phyloP scores from a whole-genome alignment of 2,113 vertebrate genomes.

The Ceyx cyanopectus region DNA sequence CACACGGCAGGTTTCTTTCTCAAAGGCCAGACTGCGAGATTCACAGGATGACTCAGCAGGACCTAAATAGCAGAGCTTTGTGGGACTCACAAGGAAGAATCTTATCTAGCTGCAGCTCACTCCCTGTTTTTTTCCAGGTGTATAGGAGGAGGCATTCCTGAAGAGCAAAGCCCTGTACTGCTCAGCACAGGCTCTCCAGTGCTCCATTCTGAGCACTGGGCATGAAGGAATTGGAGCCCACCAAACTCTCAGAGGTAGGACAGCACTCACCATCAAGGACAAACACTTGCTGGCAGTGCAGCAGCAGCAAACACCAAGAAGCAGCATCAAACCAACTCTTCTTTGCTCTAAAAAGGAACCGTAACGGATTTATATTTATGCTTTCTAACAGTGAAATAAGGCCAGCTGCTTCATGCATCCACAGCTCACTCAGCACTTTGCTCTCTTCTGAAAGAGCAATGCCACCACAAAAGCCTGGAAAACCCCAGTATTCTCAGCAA shows the following conservation, averaged over 20 bases:
- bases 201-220: neutral
- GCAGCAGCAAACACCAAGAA: neutral
- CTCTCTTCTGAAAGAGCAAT: neutral
- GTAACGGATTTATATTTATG: neutral
- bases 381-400: neutral
- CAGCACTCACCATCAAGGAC: neutral
- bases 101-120: neutral
- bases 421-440: neutral
- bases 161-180: neutral
- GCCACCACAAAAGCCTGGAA: neutral
- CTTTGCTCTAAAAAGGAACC: neutral
- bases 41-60: neutral
- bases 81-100: neutral
- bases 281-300: neutral
- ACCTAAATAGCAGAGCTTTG: neutral
- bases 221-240: neutral
- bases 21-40: neutral
- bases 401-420: neutral
- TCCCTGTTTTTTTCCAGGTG: neutral
- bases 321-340: neutral
- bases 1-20: neutral
- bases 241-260: neutral
- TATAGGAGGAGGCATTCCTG: neutral
- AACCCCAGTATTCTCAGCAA: neutral
- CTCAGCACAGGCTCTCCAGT: neutral